phyloP scores from a whole-genome alignment of 2,113 vertebrate genomes.

The Onychostruthus taczanowskii region DNA sequence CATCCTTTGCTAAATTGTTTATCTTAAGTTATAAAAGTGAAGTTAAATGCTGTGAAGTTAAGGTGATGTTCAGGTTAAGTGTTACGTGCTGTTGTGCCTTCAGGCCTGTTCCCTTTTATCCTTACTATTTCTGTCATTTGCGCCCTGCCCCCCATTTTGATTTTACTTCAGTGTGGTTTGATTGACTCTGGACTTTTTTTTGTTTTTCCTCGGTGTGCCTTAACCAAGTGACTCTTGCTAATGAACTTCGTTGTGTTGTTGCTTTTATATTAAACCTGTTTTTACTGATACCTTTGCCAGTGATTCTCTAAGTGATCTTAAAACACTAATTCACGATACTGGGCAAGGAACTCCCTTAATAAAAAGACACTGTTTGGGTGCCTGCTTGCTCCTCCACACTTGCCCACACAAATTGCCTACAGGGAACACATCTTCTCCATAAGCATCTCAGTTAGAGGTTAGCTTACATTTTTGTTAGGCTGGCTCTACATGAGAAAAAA shows the following conservation, averaged over 20 bases:
- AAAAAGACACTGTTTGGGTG: neutral
- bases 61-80: neutral
- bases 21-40: neutral
- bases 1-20: neutral
- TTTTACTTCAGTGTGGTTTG: neutral
- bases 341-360: neutral
- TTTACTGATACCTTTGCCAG: neutral
- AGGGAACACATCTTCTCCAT: neutral
- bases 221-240: neutral
- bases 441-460: neutral
- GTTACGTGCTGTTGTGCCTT: neutral
- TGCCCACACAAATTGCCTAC: neutral
- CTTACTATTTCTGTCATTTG: neutral
- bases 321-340: accelerated
- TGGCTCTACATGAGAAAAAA: neutral
- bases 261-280: neutral
- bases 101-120: neutral
- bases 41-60: neutral
- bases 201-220: neutral
- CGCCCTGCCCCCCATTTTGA: accelerated
- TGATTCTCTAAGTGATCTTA: neutral
- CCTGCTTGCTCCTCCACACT: neutral
- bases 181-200: neutral
- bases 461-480: constrained; percentile 8
- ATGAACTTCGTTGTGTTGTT: neutral